Percentiles rank a stretch among this genome's conserved stretches.
These are phyloP conservation scores for Gerris buenoi DNA, from an alignment of 1,140 invertebrate genomes.

Conservation along the genomic window DNA sequence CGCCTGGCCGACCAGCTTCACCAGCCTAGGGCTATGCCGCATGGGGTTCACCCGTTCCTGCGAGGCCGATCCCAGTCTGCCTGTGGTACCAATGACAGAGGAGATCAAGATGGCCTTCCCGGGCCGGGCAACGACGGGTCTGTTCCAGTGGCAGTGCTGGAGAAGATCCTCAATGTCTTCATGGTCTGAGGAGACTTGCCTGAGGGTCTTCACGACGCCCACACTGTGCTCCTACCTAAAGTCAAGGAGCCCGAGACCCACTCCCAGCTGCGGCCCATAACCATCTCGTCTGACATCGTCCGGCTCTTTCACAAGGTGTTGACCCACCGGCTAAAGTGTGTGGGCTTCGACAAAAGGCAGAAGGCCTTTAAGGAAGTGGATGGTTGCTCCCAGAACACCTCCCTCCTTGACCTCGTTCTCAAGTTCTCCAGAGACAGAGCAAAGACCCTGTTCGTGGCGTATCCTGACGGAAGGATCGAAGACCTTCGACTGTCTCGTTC, in stretches of 20 bases:
- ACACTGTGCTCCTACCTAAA: not conserved
- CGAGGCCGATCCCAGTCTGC: too few species aligned
- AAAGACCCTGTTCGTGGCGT: not conserved
- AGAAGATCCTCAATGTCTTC: too few species aligned
- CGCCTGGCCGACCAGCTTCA: too few species aligned
- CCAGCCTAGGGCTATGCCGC: too few species aligned
- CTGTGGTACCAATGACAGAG: too few species aligned
- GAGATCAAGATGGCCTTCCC: too few species aligned
- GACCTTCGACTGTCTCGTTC: not conserved
- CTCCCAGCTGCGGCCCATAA: not conserved
- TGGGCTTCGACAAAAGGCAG: not conserved
- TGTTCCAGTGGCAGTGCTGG: too few species aligned
- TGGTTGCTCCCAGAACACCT: not conserved
- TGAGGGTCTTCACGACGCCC: not conserved
- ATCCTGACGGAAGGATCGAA: not conserved
- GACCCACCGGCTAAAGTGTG: not conserved
- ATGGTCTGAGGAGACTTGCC: too few species aligned
- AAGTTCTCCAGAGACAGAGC: not conserved
- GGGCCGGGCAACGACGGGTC: too few species aligned
- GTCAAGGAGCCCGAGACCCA: not conserved
- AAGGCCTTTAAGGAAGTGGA: not conserved
- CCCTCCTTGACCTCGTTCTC: not conserved
- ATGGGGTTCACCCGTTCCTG: too few species aligned
- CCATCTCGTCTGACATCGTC: not conserved
- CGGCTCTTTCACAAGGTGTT: not conserved